Evolutionary conservation across 2,797 vertebrate species (phyloP).

Genomic region (Salarias fasciatus): DNA sequence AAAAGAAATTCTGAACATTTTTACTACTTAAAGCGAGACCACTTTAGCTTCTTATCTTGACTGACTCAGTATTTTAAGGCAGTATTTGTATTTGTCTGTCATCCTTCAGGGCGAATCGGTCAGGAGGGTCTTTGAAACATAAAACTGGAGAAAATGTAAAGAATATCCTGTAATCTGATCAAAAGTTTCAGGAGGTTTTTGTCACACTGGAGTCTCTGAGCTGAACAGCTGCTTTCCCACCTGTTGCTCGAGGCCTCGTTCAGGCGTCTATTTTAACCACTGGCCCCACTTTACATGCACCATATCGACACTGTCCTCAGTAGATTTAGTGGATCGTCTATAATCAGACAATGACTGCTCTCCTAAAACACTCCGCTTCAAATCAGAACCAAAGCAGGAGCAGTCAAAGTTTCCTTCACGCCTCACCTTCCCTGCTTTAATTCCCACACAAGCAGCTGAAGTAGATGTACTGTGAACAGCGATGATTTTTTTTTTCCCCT

Average conservation of each 20-base stretch:
- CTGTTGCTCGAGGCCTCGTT: background rate
- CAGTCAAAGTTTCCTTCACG: no score
- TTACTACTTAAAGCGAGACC: no score
- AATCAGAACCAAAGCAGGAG: no score
- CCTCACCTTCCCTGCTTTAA: slow-evolving; percentile 7
- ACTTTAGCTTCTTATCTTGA: no score
- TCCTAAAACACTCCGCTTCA: background rate
- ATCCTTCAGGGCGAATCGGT: no score
- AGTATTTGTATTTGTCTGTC: no score
- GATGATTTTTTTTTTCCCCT: background rate
- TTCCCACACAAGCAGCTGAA: background rate
- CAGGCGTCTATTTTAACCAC: background rate
- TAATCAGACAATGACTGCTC: background rate
- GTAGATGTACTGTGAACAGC: background rate
- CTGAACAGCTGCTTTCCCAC: background rate
- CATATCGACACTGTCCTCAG: background rate
- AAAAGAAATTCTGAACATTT: no score
- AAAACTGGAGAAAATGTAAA: no score
- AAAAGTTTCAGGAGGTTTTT: background rate
- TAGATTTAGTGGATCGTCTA: background rate
- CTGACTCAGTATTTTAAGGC: no score
- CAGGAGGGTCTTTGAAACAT: no score
- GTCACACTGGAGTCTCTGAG: background rate
- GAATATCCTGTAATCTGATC: background rate
- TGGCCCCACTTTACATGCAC: background rate